Evolutionary conservation across 2,888 invertebrate genomes (phyloP), one percentile per base, ranked within the genome.

Genomic region (Drosophila lutescens): DNA sequence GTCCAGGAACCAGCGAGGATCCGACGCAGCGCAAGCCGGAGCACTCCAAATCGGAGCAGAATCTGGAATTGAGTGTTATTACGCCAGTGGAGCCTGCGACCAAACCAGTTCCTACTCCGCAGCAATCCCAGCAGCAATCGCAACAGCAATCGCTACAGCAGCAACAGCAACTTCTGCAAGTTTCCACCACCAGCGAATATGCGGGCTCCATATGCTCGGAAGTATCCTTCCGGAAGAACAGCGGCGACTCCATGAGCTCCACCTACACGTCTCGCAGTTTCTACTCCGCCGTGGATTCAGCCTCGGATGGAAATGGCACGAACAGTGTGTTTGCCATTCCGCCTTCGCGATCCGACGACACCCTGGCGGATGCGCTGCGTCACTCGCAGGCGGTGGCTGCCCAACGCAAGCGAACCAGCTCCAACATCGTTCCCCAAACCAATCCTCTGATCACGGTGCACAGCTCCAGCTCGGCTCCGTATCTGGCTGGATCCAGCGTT

Each of bases 31-130:
- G 30, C 49, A 84, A 72, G 60, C 94, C 95, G 2, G 97, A 97
- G 84, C 95, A 97, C 84, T 97, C 97, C 77, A 96, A 97, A 90
- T 97, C 97, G 32, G 97, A 97, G 84, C 97, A 97, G 88, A 94
- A 94, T 83, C 89, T 94, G 6, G 92, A 91, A 0, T 61, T 71
- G 0, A 77, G 69, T n/a, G 80, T 73, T 1, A 54, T 65, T 0
- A 89, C 89, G 61, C 86, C 80, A 2, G 56, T 50, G 2, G 74
- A 75, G 1, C 15, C 69, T 0, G 46, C 57, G 0, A 9, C 65
- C 26, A 51, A 54, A 26, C 53, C 58, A 30, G 54, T 23, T 53
- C 32, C 32, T 10, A 23, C 15, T 13, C 50, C 43, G 20, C 54
- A 60, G 26, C 44, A 68, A 8, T 40, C 59, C 8, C 81, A 59